A percentile compares a stretch with the other conserved stretches of the same genome.
Conservation (phyloP, 2,797 vertebrate species). For the Paramormyrops hopkinsi region DNA sequence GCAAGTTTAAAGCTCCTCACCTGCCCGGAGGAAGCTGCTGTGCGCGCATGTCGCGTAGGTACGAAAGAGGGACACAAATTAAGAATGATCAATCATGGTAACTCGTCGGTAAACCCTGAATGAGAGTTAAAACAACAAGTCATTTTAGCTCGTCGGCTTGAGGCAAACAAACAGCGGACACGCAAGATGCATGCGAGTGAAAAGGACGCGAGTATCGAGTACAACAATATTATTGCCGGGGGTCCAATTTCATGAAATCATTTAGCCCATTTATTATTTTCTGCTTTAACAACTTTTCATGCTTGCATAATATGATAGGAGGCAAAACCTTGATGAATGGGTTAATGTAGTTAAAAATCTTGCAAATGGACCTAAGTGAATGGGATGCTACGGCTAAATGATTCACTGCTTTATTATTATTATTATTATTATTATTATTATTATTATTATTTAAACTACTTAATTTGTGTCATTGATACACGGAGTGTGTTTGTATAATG, state of each 20-base stretch:
- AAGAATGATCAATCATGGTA: constrained; percentile 12
- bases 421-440: not conserved
- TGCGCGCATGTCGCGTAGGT: not conserved
- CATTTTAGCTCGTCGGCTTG: not conserved
- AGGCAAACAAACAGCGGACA: not conserved
- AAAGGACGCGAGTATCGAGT: not conserved
- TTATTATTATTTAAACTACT: not conserved
- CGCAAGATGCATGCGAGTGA: not conserved
- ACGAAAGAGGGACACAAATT: not conserved
- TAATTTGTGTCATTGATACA: not conserved
- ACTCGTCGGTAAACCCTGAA: constrained; percentile 10
- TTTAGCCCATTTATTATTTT: not conserved
- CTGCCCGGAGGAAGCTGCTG: not conserved
- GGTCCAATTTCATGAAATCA: not conserved
- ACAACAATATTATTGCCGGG: constrained; percentile 4
- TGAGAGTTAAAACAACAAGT: constrained; percentile 9
- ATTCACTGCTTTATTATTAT: not conserved
- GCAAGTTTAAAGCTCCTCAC: not conserved
- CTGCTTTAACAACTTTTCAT: no score
- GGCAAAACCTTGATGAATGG: not conserved
- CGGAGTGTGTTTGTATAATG: not conserved
- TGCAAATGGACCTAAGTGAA: not conserved
- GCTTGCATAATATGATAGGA: not conserved
- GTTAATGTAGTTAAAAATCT: not conserved
- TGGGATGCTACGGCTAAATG: not conserved